Percentiles rank a stretch among this genome's conserved stretches.
Evolutionary conservation across 2,888 invertebrate genomes (phyloP).

Genomic region (Agrochola macilenta): DNA sequence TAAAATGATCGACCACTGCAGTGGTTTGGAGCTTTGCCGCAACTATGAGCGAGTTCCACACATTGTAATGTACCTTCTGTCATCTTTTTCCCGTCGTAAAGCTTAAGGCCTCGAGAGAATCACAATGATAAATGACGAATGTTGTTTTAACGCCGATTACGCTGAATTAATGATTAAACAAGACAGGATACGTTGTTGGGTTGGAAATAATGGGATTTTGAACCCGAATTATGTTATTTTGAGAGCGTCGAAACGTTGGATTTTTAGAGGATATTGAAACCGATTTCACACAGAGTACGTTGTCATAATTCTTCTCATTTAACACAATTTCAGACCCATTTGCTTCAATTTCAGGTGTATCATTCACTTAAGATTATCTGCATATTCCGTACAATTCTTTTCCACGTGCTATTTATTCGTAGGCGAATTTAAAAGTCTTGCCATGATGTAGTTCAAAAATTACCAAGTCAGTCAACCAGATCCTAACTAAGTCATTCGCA

Average conservation of each 20-base stretch:
- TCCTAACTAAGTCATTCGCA: slow-evolving; percentile 44
- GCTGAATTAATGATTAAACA: slow-evolving; percentile 47
- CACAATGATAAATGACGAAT: slow-evolving; percentile 61
- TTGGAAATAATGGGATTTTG: slow-evolving; percentile 19
- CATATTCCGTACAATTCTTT: not conserved
- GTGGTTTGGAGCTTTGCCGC: not conserved
- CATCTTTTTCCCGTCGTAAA: not conserved
- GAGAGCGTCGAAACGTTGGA: not conserved
- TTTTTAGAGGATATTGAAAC: not conserved
- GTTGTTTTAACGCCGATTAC: slow-evolving; percentile 48
- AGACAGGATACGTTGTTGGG: slow-evolving; percentile 1
- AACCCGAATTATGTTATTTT: slow-evolving; percentile 12
- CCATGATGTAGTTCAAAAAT: not conserved
- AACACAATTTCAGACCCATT: not conserved
- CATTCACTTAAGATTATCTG: not conserved
- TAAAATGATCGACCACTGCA: not conserved
- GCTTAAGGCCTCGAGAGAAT: not conserved
- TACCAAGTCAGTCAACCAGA: slow-evolving; percentile 11
- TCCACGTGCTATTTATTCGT: not conserved
- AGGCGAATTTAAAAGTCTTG: not conserved
- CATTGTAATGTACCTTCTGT: slow-evolving; percentile 23
- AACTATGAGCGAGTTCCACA: not conserved
- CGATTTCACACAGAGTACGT: not conserved
- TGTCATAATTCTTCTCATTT: not conserved
- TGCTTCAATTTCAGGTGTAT: slow-evolving; percentile 13